Conservation (phyloP, 2,888 invertebrate genomes). For the Pemphredon lugubris region DNA sequence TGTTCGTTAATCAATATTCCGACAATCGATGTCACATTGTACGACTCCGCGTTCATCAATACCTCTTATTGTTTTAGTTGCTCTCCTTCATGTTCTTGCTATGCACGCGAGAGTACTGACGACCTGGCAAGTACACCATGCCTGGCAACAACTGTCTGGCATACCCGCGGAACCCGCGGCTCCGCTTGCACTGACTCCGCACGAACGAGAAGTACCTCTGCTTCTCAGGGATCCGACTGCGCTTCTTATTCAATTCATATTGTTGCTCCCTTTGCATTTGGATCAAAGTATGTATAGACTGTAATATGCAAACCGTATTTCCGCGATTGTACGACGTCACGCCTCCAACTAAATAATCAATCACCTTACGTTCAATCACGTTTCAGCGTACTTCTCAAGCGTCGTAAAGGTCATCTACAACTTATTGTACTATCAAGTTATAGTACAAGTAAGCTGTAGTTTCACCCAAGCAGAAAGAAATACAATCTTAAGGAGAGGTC, state of each 20-base stretch:
- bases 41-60: no score
- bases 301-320: neutral
- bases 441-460: constrained; percentile 89
- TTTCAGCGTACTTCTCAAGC: constrained; percentile 92
- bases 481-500: constrained; percentile 71
- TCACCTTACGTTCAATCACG: neutral
- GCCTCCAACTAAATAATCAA: neutral
- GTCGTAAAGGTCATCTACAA: constrained; percentile 94
- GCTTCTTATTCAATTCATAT: constrained; percentile 92
- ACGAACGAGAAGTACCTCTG: constrained; percentile 88
- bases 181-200: constrained; percentile 78
- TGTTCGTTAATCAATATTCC: no score
- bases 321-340: neutral
- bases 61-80: constrained; percentile 86
- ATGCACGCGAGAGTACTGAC: constrained; percentile 90
- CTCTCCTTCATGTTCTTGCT: constrained; percentile 93
- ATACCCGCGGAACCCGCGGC: constrained; percentile 66
- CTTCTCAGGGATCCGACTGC: constrained; percentile 93
- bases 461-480: constrained; percentile 85
- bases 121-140: constrained; percentile 84
- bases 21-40: no score
- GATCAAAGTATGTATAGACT: constrained; percentile 88
- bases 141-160: constrained; percentile 84
- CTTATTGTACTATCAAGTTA: constrained; percentile 93
- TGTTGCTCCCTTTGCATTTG: constrained; percentile 92